Evolutionary conservation across 2,888 invertebrate species (phyloP).

Genomic region (Luperina testacea): DNA sequence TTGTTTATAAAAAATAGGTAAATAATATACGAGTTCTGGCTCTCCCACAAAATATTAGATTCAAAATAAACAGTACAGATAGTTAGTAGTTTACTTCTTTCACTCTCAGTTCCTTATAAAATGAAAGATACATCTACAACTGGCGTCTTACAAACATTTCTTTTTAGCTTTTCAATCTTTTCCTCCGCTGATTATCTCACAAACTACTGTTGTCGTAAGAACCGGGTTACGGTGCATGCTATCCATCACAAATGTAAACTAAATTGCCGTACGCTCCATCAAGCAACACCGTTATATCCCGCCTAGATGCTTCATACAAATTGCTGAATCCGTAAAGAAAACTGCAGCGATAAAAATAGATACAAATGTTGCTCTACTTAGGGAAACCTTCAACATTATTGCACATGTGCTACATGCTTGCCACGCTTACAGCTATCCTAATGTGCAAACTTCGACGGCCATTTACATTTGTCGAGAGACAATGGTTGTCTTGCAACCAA

Average conservation of each 20-base stretch:
- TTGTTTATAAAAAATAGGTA: neutral
- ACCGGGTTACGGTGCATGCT: slow-evolving; percentile 12
- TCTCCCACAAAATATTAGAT: slow-evolving; percentile 27
- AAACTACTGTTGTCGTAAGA: slow-evolving; percentile 5
- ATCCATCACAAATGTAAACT: slow-evolving; percentile 25
- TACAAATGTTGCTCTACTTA: slow-evolving; percentile 55
- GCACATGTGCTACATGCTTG: slow-evolving; percentile 57
- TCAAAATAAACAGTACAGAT: slow-evolving; percentile 35
- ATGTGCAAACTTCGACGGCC: slow-evolving; percentile 56
- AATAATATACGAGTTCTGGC: slow-evolving; percentile 14
- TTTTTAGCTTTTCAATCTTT: neutral
- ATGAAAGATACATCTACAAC: neutral
- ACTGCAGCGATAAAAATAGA: slow-evolving; percentile 13
- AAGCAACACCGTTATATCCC: slow-evolving; percentile 27
- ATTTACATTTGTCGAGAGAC: slow-evolving; percentile 62
- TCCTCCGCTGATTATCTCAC: slow-evolving; percentile 29
- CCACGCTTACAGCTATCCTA: slow-evolving; percentile 57
- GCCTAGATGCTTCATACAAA: slow-evolving; percentile 10
- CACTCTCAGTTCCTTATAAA: slow-evolving; percentile 13
- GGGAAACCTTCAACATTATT: slow-evolving; percentile 60
- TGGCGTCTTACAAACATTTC: neutral
- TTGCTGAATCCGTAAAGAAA: slow-evolving; percentile 26
- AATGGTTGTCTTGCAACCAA: slow-evolving; percentile 55
- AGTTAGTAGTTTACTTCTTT: slow-evolving; percentile 27
- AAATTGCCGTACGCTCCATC: slow-evolving; percentile 20